Conservation (phyloP, 64 coral and sea anemone genomes). For the Pocillopora damicornis region DNA sequence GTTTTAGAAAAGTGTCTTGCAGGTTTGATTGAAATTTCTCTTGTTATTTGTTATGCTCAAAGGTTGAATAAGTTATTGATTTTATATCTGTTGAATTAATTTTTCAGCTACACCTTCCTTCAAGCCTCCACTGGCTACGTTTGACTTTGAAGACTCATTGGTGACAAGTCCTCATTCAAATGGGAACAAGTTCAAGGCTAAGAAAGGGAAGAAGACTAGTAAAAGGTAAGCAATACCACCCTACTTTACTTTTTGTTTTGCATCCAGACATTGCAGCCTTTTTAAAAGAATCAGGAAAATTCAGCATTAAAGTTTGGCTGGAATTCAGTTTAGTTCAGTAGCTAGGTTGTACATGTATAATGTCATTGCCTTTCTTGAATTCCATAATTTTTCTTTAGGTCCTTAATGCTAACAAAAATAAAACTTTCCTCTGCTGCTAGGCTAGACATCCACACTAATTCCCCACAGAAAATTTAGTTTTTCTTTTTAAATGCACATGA, state of each 20-base stretch:
- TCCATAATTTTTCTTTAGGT: too few species aligned
- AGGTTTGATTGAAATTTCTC: conserved; percentile 34
- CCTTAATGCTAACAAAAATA: too few species aligned
- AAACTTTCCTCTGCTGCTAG: too few species aligned
- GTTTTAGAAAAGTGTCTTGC: conserved; percentile 57
- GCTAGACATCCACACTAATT: too few species aligned
- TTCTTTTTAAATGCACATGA: too few species aligned
- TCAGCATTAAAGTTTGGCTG: too few species aligned
- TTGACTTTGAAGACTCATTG: conserved; percentile 57
- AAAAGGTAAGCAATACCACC: conserved; percentile 17
- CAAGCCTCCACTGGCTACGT: conserved; percentile 46
- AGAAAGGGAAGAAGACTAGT: conserved; percentile 39
- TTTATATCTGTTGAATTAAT: not conserved
- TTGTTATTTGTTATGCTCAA: too few species aligned
- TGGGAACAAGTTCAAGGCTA: not conserved
- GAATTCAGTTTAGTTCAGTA: too few species aligned
- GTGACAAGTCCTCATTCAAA: not conserved
- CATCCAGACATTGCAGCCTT: not conserved
- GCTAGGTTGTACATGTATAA: too few species aligned
- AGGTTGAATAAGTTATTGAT: not conserved
- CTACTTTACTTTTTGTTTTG: not conserved
- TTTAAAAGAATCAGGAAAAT: too few species aligned
- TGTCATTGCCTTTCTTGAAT: too few species aligned
- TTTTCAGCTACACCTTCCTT: conserved; percentile 56
- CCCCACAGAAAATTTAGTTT: too few species aligned